These are phyloP conservation scores for Xylocampa areola DNA, from an alignment of 2,888 invertebrate species.

Conservation along the genomic window DNA sequence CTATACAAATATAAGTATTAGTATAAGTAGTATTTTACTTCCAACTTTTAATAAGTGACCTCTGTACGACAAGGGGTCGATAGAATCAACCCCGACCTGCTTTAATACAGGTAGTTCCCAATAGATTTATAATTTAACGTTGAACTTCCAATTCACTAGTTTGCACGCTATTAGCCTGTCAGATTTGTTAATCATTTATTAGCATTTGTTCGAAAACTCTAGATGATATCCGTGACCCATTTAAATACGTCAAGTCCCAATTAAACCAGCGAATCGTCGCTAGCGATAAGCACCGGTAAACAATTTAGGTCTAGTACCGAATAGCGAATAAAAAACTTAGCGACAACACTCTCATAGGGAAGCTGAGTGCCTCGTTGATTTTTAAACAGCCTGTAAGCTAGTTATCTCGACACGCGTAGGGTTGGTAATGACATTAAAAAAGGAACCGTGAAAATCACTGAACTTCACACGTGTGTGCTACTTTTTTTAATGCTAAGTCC, in stretches of 20 bases:
- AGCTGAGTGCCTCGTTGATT: slow-evolving; percentile 32
- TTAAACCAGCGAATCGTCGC: slow-evolving; percentile 10
- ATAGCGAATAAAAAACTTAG: slow-evolving; percentile 11
- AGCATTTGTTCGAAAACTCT: slow-evolving; percentile 14
- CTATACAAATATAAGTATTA: slow-evolving; percentile 18
- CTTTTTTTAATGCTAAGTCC: slow-evolving; percentile 16
- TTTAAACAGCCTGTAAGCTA: slow-evolving; percentile 40
- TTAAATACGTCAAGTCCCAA: slow-evolving; percentile 14
- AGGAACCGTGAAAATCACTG: slow-evolving; percentile 66
- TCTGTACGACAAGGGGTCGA: slow-evolving; percentile 68
- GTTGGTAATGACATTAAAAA: slow-evolving; percentile 48
- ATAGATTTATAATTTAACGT: slow-evolving; percentile 74
- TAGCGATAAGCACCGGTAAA: slow-evolving; percentile 21
- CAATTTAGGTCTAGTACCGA: slow-evolving; percentile 37
- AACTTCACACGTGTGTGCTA: slow-evolving; percentile 22
- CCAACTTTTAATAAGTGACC: slow-evolving; percentile 69
- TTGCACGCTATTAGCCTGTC: slow-evolving; percentile 57
- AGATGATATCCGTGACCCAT: slow-evolving; percentile 10
- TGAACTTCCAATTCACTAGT: slow-evolving; percentile 61
- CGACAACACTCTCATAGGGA: slow-evolving; percentile 13
- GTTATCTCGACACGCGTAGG: slow-evolving; percentile 35
- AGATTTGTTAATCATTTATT: slow-evolving; percentile 56
- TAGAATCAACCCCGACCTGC: slow-evolving; percentile 73
- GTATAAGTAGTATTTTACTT: slow-evolving; percentile 66
- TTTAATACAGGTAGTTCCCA: slow-evolving; percentile 69